Evolutionary conservation across 2,113 vertebrate species (phyloP).

Genomic region (Lepus americanus): DNA sequence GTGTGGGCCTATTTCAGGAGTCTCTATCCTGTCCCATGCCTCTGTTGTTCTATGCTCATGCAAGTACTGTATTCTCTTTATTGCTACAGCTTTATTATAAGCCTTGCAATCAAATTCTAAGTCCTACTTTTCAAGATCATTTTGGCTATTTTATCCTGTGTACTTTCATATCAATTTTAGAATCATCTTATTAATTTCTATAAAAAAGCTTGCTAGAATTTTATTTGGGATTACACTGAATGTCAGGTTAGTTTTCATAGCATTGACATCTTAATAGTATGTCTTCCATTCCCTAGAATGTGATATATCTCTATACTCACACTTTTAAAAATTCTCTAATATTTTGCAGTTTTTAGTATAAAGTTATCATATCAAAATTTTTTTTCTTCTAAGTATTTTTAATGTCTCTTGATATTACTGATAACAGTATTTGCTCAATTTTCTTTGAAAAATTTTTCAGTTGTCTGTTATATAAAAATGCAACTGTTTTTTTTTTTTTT

Average conservation of each 20-base stretch:
- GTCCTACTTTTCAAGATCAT: background rate
- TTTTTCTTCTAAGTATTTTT: background rate
- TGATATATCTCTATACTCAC: background rate
- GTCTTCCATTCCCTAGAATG: background rate
- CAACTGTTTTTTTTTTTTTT: background rate
- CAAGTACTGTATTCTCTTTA: background rate
- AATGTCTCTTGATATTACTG: background rate
- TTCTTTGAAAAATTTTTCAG: background rate
- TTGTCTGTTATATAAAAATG: background rate
- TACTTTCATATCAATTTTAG: conserved; percentile 31
- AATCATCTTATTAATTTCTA: conserved; percentile 20
- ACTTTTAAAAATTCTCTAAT: background rate
- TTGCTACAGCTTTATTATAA: background rate
- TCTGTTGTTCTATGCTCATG: background rate
- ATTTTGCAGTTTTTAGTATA: background rate
- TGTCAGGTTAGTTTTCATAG: conserved; percentile 2
- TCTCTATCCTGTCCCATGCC: background rate
- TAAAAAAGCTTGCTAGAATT: background rate
- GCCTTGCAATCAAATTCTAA: conserved; percentile 5
- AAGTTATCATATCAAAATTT: background rate
- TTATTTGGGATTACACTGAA: background rate
- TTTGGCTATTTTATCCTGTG: background rate
- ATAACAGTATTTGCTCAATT: background rate
- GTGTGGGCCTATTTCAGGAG: conserved; percentile 16
- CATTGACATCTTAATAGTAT: background rate